These are phyloP conservation scores for Cordilura impudica DNA, from an alignment of 2,888 invertebrate species.

Conservation along the genomic window DNA sequence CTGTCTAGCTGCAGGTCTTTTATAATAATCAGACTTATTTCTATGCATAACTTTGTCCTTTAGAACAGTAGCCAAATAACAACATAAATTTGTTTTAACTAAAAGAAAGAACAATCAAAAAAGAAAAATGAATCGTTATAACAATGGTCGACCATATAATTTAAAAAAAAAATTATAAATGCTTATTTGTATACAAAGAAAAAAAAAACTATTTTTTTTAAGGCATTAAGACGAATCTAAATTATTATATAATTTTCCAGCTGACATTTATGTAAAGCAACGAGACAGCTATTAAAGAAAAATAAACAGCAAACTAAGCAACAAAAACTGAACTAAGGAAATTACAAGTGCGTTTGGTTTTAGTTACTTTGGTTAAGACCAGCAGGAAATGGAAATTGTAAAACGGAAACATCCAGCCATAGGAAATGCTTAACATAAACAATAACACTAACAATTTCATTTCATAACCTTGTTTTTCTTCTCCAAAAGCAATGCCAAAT, in stretches of 20 bases:
- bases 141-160: not conserved
- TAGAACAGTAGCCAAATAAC: not conserved
- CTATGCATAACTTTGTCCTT: not conserved
- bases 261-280: conserved; percentile 22
- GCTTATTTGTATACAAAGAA: not conserved
- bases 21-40: not conserved
- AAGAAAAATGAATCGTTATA: no score
- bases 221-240: not conserved
- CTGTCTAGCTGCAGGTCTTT: conserved; percentile 29
- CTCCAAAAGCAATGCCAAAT: not conserved
- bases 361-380: not conserved
- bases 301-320: not conserved
- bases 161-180: not conserved
- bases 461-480: not conserved
- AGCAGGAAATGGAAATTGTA: conserved; percentile 51
- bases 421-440: conserved; percentile 46
- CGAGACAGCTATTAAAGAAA: conserved; percentile 5
- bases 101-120: not conserved
- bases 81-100: not conserved
- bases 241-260: conserved; percentile 31
- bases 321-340: not conserved
- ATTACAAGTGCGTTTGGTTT: not conserved
- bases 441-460: not conserved
- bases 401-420: conserved; percentile 47
- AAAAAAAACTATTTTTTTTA: not conserved